phyloP scores from a whole-genome alignment of 2,888 invertebrate genomes.

The Mayetiola destructor region DNA sequence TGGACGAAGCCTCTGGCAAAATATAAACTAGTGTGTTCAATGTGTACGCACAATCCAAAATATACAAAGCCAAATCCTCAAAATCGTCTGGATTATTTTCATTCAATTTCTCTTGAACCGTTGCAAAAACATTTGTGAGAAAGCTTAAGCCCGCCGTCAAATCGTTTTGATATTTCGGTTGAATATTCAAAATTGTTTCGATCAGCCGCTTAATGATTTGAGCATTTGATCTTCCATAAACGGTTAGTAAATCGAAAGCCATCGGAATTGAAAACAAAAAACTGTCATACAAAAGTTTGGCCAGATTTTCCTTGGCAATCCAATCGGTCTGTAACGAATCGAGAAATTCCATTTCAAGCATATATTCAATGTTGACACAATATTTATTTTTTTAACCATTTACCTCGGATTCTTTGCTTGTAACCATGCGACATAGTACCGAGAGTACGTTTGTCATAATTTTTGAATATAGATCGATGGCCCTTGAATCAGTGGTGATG shows the following conservation, averaged over 20 bases:
- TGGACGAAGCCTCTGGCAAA: constrained; percentile 41
- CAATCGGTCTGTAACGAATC: constrained; percentile 41
- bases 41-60: constrained; percentile 55
- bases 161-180: constrained; percentile 46
- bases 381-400: no score
- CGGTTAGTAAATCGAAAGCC: constrained; percentile 59
- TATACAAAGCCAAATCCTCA: constrained; percentile 51
- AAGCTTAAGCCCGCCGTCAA: constrained; percentile 39
- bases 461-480: constrained; percentile 39
- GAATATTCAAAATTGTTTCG: constrained; percentile 43
- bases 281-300: constrained; percentile 58
- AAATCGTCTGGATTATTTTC: constrained; percentile 28
- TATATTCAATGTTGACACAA: no score
- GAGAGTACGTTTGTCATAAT: constrained; percentile 52
- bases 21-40: constrained; percentile 52
- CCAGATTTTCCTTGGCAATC: constrained; percentile 51
- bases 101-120: constrained; percentile 3
- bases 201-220: constrained; percentile 47
- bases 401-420: constrained; percentile 62
- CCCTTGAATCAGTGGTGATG: constrained; percentile 34
- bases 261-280: constrained; percentile 72
- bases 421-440: constrained; percentile 60
- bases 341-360: no score
- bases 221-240: constrained; percentile 55
- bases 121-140: constrained; percentile 28